phyloP scores from a whole-genome alignment of 2,113 vertebrate species.

The Campylorhamphus procurvoides region DNA sequence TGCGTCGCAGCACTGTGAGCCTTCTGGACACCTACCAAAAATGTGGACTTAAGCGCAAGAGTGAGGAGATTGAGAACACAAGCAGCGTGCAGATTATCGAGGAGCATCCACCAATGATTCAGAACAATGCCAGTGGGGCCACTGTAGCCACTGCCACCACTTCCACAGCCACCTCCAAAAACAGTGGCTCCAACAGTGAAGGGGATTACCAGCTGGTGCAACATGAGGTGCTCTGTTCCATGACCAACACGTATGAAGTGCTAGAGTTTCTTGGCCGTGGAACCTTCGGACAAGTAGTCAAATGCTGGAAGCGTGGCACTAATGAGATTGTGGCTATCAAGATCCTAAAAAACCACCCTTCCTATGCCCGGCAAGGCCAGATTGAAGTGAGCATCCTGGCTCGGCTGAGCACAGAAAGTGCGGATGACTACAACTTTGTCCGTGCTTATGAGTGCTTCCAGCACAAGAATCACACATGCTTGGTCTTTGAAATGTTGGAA shows the following conservation, averaged over 20 bases:
- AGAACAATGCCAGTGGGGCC: slow-evolving; percentile 91
- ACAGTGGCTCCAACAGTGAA: slow-evolving; percentile 94
- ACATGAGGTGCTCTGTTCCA: slow-evolving; percentile 98
- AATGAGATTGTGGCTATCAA: slow-evolving; percentile 99
- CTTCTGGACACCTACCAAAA: slow-evolving; percentile 99
- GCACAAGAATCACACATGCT: slow-evolving; percentile 99
- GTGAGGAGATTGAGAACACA: slow-evolving; percentile 95
- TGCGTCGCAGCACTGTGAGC: slow-evolving; percentile 97
- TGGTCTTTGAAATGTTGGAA: slow-evolving; percentile 99
- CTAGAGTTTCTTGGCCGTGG: slow-evolving; percentile 96
- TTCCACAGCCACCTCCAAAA: slow-evolving; percentile 96
- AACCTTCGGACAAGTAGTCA: slow-evolving; percentile 98
- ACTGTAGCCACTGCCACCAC: slow-evolving; percentile 86
- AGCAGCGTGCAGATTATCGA: slow-evolving; percentile 97
- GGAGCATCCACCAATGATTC: slow-evolving; percentile 93
- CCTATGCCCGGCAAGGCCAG: slow-evolving; percentile 96
- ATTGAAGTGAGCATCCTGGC: slow-evolving; percentile 99
- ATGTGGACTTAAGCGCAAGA: slow-evolving; percentile 99
- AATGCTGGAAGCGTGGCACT: slow-evolving; percentile 98
- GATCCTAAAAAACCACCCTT: slow-evolving; percentile 98
- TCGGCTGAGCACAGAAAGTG: slow-evolving; percentile 94
- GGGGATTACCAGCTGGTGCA: slow-evolving; percentile 98
- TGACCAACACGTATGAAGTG: slow-evolving; percentile 98
- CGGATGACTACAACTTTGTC: slow-evolving; percentile 98
- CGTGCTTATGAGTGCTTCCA: slow-evolving; percentile 98